phyloP scores from a whole-genome alignment of 2,113 vertebrate species.

The Speoplatyrhinus poulsoni region DNA sequence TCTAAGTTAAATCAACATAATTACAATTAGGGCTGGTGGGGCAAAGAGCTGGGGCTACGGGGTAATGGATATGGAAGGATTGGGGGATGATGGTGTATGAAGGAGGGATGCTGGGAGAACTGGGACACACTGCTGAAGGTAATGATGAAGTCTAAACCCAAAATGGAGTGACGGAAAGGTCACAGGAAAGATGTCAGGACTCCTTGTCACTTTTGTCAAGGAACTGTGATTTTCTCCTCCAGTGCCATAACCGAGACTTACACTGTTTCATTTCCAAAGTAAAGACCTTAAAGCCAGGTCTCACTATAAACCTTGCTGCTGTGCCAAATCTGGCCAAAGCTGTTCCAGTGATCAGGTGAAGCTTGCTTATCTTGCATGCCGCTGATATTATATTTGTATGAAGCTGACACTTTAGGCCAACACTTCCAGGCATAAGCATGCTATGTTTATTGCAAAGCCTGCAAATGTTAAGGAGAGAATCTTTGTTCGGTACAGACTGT shows the following conservation, averaged over 20 bases:
- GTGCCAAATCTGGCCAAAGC: too few relatives aligned
- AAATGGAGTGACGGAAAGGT: constrained; percentile 36
- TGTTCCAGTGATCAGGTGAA: background rate
- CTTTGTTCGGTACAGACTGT: constrained; percentile 21
- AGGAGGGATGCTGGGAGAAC: constrained; percentile 41
- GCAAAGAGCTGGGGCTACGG: constrained; percentile 66
- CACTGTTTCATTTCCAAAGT: background rate
- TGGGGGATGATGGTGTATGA: constrained; percentile 51
- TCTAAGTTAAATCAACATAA: constrained; percentile 99
- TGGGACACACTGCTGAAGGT: constrained; percentile 44
- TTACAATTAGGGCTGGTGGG: constrained; percentile 92
- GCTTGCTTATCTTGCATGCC: background rate
- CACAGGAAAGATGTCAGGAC: constrained; percentile 2
- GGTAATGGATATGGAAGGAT: constrained; percentile 60
- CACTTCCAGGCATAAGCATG: background rate
- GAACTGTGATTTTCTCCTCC: constrained; percentile 15
- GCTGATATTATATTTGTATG: background rate
- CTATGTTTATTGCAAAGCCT: background rate
- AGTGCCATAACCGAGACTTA: constrained; percentile 5
- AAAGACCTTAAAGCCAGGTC: constrained; percentile 9
- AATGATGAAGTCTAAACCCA: constrained; percentile 41
- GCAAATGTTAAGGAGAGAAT: background rate
- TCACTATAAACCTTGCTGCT: too few relatives aligned
- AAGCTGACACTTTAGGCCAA: background rate
- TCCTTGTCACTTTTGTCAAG: background rate